A percentile compares a stretch with the other conserved stretches of the same genome.
Evolutionary conservation across 2,113 vertebrate genomes (phyloP).

Genomic region (Arizona elegans): DNA sequence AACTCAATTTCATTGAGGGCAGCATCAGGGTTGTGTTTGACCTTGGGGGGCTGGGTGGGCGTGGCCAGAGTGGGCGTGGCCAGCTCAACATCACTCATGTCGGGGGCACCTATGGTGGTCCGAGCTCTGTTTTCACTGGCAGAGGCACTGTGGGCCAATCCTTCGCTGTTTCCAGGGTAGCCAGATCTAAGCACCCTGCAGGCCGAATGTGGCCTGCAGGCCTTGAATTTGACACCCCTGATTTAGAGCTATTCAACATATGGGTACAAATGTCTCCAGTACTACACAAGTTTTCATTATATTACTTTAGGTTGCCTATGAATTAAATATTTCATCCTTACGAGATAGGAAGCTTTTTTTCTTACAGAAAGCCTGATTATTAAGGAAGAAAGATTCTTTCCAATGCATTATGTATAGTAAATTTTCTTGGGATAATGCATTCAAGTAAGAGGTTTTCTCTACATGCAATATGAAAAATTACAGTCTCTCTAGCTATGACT

Average conservation of each 20-base stretch:
- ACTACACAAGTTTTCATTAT: neutral
- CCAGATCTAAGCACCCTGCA: too few species aligned
- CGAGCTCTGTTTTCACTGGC: too few species aligned
- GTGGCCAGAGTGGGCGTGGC: too few species aligned
- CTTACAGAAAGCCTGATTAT: neutral
- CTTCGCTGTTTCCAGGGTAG: too few species aligned
- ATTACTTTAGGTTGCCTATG: neutral
- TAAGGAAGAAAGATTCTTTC: neutral
- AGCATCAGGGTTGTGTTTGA: too few species aligned
- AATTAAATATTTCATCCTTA: neutral
- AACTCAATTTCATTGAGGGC: too few species aligned
- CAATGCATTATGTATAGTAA: neutral
- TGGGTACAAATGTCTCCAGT: neutral
- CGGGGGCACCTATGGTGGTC: too few species aligned
- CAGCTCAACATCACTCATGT: too few species aligned
- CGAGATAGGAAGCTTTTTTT: neutral
- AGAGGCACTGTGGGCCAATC: too few species aligned
- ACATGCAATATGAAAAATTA: neutral
- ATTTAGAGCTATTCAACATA: neutral
- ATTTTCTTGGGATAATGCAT: neutral
- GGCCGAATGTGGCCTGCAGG: too few species aligned
- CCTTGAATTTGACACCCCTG: too few species aligned
- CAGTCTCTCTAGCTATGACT: neutral
- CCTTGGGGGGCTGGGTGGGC: too few species aligned
- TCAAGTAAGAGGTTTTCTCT: neutral